A percentile compares a stretch with the other conserved stretches of the same genome.
phyloP scores from a whole-genome alignment of 2,797 vertebrate species.

The Mormyrus hasselquistii region DNA sequence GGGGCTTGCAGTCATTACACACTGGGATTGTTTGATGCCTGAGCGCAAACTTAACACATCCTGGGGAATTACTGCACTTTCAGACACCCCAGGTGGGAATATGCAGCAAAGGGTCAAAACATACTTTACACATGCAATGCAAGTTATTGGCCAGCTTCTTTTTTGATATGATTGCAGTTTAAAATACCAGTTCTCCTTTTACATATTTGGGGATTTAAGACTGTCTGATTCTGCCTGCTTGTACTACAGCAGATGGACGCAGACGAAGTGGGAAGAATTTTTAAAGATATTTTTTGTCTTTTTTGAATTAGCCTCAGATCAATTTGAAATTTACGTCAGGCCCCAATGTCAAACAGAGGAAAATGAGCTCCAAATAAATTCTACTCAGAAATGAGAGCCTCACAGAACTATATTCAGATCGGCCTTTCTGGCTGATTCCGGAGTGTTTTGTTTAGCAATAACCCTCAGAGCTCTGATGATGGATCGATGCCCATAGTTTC shows the following conservation, averaged over 20 bases:
- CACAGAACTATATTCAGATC: neutral
- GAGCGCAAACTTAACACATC: slow-evolving; percentile 69
- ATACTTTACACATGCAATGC: slow-evolving; percentile 53
- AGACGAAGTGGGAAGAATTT: neutral
- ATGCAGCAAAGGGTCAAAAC: slow-evolving; percentile 64
- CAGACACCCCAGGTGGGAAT: slow-evolving; percentile 62
- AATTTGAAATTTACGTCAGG: neutral
- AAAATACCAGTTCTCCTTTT: neutral
- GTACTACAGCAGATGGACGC: neutral
- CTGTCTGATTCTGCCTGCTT: neutral
- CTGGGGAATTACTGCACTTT: slow-evolving; percentile 74
- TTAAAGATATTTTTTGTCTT: neutral
- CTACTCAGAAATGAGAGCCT: neutral
- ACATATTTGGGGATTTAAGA: neutral
- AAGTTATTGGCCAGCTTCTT: slow-evolving; percentile 54
- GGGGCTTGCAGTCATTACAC: neutral
- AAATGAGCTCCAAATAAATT: neutral
- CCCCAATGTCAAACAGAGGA: neutral
- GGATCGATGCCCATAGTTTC: neutral
- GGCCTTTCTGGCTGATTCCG: neutral
- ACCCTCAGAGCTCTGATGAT: neutral
- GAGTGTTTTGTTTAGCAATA: neutral
- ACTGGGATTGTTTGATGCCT: slow-evolving; percentile 60
- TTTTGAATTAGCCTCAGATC: neutral
- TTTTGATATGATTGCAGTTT: neutral